Evolutionary conservation across 92 coral and sea anemone genomes (phyloP).

Genomic region (Zoanthus sociatus): DNA sequence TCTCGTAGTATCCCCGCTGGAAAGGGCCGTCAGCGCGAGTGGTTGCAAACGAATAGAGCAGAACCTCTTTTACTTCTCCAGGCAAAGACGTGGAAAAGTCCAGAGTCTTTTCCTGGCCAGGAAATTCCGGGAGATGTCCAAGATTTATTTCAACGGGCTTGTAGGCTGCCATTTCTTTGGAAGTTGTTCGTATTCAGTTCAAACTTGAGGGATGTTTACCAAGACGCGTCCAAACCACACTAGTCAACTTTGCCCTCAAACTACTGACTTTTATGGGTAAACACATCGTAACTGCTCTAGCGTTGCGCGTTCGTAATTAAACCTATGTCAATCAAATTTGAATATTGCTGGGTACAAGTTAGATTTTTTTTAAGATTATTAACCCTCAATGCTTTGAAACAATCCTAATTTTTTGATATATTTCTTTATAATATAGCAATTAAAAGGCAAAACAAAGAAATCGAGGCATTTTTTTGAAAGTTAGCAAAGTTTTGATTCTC

Average conservation of each 20-base stretch:
- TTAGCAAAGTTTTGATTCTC: no score
- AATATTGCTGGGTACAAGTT: not conserved
- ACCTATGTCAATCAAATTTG: not conserved
- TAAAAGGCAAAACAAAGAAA: no score
- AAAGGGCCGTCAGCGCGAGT: slow-evolving; percentile 60
- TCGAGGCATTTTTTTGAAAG: no score
- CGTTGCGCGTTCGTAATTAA: not conserved
- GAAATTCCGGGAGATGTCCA: slow-evolving; percentile 59
- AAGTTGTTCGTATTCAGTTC: not conserved
- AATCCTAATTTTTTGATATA: no score
- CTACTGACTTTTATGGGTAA: not conserved
- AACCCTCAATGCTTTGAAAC: no score
- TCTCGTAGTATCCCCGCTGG: slow-evolving; percentile 68
- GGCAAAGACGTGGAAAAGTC: slow-evolving; percentile 45
- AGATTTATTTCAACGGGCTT: slow-evolving; percentile 31
- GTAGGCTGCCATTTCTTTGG: slow-evolving; percentile 44
- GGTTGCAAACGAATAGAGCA: slow-evolving; percentile 64
- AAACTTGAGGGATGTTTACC: not conserved
- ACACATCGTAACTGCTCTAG: not conserved
- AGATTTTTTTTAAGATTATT: not conserved
- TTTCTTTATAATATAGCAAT: no score
- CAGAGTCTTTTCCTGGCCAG: slow-evolving; percentile 27
- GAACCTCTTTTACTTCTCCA: slow-evolving; percentile 56
- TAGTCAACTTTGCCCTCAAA: not conserved
- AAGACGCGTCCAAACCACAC: not conserved